These are phyloP conservation scores for Coenobita brevimanus DNA, from an alignment of 1,140 invertebrate species.

Conservation along the genomic window DNA sequence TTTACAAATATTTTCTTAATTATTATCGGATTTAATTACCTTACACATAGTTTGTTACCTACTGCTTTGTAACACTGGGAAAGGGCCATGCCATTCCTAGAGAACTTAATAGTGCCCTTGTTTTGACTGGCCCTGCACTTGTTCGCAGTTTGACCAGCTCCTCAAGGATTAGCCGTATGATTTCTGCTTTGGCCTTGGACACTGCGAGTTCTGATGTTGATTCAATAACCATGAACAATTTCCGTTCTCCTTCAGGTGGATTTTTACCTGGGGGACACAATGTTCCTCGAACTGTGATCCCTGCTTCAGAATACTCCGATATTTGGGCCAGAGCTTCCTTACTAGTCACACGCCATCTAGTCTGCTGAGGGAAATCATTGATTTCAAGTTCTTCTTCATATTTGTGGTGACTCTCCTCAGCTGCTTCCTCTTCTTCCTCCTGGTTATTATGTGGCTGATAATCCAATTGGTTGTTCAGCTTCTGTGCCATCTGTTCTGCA, in stretches of 20 bases:
- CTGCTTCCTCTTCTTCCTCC: conserved; percentile 79
- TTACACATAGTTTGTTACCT: too few species aligned
- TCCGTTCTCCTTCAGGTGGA: conserved; percentile 93
- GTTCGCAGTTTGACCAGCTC: conserved; percentile 95
- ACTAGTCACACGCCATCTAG: conserved; percentile 76
- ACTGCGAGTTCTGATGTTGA: conserved; percentile 97
- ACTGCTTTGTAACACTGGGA: too few species aligned
- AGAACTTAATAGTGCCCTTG: conserved; percentile 97
- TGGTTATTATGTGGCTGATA: conserved; percentile 87
- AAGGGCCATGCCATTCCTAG: too few species aligned
- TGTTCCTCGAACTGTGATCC: conserved; percentile 98
- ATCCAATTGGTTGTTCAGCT: conserved; percentile 97
- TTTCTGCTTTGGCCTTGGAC: conserved; percentile 98
- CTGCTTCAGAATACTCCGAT: conserved; percentile 98
- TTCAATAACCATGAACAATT: conserved; percentile 98
- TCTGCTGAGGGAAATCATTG: conserved; percentile 99
- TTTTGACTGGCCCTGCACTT: conserved; percentile 85
- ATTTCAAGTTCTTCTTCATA: conserved; percentile 99
- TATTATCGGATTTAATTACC: too few species aligned
- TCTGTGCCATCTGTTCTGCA: conserved; percentile 94
- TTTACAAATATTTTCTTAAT: too few species aligned
- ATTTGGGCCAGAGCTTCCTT: conserved; percentile 97
- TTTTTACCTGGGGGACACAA: conserved; percentile 91
- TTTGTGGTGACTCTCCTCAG: conserved; percentile 78
- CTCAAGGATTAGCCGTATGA: conserved; percentile 97